Evolutionary conservation across 2,113 vertebrate species (phyloP).

Genomic region (Colaptes auratus): DNA sequence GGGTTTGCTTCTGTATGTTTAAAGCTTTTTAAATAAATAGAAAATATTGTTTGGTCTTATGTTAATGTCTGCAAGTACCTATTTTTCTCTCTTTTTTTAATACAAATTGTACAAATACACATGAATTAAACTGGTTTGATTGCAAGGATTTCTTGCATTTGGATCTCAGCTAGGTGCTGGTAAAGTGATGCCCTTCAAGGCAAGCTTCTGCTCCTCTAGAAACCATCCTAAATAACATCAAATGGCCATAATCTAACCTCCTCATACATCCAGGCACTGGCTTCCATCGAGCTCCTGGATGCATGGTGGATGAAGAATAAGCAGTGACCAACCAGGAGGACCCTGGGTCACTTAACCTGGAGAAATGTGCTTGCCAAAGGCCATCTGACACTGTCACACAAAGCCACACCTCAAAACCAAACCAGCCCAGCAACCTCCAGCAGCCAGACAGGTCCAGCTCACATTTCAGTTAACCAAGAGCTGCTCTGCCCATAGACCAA

Average conservation of each 20-base stretch:
- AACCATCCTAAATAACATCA: background rate
- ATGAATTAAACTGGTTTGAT: slow-evolving; percentile 71
- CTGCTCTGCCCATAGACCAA: background rate
- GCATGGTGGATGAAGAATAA: fast-evolving
- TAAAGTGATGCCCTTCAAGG: background rate
- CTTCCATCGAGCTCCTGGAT: background rate
- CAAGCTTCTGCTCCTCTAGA: background rate
- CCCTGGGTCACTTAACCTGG: background rate
- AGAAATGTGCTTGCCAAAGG: fast-evolving
- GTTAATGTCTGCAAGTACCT: slow-evolving; percentile 66
- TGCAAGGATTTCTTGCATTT: slow-evolving; percentile 64
- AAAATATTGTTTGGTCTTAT: slow-evolving; percentile 73
- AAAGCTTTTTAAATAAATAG: slow-evolving; percentile 71
- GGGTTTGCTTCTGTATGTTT: slow-evolving; percentile 68
- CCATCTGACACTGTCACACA: fast-evolving
- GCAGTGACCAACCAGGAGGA: background rate
- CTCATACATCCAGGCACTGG: background rate
- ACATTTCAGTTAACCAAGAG: background rate
- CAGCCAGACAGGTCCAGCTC: fast-evolving
- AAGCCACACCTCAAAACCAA: background rate
- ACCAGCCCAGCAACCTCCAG: background rate
- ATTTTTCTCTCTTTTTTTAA: slow-evolving; percentile 5
- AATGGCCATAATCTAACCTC: background rate
- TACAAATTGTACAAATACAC: slow-evolving; percentile 55
- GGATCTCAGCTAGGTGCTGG: slow-evolving; percentile 40